These are phyloP conservation scores for Leguminivora glycinivorella DNA, from an alignment of 1,140 invertebrate species.

Conservation along the genomic window DNA sequence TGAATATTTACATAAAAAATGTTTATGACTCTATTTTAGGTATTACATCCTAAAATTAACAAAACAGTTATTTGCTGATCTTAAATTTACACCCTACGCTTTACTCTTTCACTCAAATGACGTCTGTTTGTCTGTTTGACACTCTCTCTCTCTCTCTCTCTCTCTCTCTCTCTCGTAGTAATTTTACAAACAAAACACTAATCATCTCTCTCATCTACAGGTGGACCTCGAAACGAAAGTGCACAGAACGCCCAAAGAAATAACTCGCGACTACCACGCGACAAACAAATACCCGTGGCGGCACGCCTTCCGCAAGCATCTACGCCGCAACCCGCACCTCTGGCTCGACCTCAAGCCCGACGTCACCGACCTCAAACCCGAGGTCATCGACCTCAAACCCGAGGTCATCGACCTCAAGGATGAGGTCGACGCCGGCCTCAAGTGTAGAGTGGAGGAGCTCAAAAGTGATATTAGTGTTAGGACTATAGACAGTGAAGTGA, in stretches of 20 bases:
- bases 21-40: no score
- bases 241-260: conserved; percentile 60
- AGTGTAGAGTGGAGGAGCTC: conserved; percentile 45
- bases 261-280: conserved; percentile 62
- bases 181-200: not conserved
- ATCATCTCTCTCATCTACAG: conserved; percentile 39
- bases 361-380: conserved; percentile 39
- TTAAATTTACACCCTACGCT: no score
- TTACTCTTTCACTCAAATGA: no score
- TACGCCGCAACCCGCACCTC: conserved; percentile 51
- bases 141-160: no score
- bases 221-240: conserved; percentile 61
- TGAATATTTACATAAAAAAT: no score
- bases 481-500: conserved; percentile 59
- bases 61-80: not conserved
- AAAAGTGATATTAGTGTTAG: conserved; percentile 64
- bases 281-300: conserved; percentile 67
- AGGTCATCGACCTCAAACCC: conserved; percentile 42
- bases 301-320: conserved; percentile 63
- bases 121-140: no score
- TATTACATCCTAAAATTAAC: not conserved
- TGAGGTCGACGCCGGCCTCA: conserved; percentile 49
- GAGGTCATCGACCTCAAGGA: conserved; percentile 43
- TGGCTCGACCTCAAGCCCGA: conserved; percentile 44
- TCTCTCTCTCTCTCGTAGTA: no score